Conservation (phyloP, 2,113 vertebrate genomes). For the Candoia aspera region DNA sequence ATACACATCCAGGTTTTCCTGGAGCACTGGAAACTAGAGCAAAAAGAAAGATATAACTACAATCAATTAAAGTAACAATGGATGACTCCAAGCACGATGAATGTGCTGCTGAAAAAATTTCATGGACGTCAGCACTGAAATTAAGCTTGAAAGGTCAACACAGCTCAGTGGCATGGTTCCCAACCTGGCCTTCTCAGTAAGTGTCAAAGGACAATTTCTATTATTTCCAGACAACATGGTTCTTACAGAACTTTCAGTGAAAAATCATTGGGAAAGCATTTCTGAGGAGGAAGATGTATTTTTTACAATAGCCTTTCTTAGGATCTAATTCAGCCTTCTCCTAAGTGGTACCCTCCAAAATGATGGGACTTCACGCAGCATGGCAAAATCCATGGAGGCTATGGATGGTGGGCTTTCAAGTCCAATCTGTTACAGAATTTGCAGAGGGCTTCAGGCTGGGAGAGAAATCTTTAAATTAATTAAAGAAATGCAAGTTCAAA, state of each 20-base stretch:
- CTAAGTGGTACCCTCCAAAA: too few species aligned
- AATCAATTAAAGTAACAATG: not conserved
- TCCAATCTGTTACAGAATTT: too few species aligned
- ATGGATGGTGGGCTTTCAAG: too few species aligned
- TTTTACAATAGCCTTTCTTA: not conserved
- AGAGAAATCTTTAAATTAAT: too few species aligned
- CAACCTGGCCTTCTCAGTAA: not conserved
- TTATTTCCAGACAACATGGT: not conserved
- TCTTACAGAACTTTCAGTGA: not conserved
- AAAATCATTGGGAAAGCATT: not conserved
- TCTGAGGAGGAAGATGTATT: not conserved
- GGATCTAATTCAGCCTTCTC: not conserved
- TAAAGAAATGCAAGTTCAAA: too few species aligned
- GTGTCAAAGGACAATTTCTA: not conserved
- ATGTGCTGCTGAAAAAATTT: not conserved
- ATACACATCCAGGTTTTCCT: slow-evolving; percentile 96
- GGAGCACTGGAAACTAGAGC: slow-evolving; percentile 91
- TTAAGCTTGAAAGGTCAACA: not conserved
- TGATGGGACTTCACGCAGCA: too few species aligned
- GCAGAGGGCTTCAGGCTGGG: too few species aligned
- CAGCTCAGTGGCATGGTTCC: not conserved
- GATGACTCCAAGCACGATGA: not conserved
- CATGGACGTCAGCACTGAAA: not conserved
- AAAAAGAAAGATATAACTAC: not conserved
- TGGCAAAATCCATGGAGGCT: too few species aligned